Base-by-base conservation (phyloP, 2,888 invertebrate species). In the Syrista parreyssii region DNA sequence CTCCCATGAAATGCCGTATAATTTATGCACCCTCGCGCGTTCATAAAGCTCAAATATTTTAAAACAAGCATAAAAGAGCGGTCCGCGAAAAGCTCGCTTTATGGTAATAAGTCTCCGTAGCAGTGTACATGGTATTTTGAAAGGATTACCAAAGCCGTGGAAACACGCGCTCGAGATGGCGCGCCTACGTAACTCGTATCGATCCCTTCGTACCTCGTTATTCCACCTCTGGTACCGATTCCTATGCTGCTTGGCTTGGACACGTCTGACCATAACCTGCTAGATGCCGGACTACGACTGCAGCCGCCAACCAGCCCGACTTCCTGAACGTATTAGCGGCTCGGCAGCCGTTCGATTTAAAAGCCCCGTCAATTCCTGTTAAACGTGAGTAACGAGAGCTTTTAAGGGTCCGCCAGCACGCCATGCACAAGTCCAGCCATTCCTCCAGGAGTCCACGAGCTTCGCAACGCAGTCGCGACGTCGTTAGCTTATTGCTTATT, bases 11-110 rank as follows among this genome's bases (percentile, higher is more conserved):
- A 35, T 30, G 33, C 69, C 73, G 23, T 73, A 74, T 88, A 89
- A 89, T 89, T 89, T 89, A 89, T 89, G 88, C 88, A 89, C 88
- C 88, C 88, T 84, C 84, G 83, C 80, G 80, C 85, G 82, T 85
- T 86, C 86, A 86, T 86, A 86, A 87, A 87, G 86, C 84, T 86
- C 85, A 88, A 88, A 88, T 88, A 86, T 88, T 89, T 88, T 85
- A 86, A 88, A 87, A 86, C 86, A 84, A 84, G 85, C 84, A 86
- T 85, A 87, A 86, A 86, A 86, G 86, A 82, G 82, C 84, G 82
- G 85, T 85, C 69, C 69, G 69, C 69, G 77, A 75, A 75, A 77
- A 77, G 77, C 74, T 77, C 77, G 77, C 77, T 77, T 77, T 77
- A 77, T 77, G 77, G 77, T 77, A 77, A 77, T 77, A 75, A 77